Conservation (phyloP, 1,140 invertebrate species). For the Drosophila subobscura region DNA sequence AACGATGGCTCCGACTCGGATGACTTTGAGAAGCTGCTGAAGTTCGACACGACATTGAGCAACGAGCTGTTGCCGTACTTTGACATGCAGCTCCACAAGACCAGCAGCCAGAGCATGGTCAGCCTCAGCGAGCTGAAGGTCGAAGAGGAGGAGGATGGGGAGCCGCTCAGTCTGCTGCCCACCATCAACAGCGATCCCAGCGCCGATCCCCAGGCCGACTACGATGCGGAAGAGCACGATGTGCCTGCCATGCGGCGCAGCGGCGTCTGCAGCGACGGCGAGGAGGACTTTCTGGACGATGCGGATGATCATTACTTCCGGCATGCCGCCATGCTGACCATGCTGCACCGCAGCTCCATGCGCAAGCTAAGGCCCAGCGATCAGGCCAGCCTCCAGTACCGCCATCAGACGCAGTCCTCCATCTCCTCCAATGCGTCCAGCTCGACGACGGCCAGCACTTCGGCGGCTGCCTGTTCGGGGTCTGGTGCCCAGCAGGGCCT, state of each 20-base stretch:
- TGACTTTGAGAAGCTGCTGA: slow-evolving; percentile 81
- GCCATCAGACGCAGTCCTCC: slow-evolving; percentile 80
- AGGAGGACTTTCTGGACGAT: slow-evolving; percentile 77
- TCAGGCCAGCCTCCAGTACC: slow-evolving; percentile 73
- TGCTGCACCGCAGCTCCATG: slow-evolving; percentile 82
- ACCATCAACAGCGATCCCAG: slow-evolving; percentile 78
- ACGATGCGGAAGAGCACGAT: slow-evolving; percentile 36
- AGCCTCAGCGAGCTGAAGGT: slow-evolving; percentile 67
- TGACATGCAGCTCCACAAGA: slow-evolving; percentile 81
- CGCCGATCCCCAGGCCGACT: slow-evolving; percentile 73
- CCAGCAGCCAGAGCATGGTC: slow-evolving; percentile 71
- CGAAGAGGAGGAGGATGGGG: slow-evolving; percentile 54
- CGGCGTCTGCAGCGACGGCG: slow-evolving; percentile 73
- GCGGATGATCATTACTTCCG: slow-evolving; percentile 78
- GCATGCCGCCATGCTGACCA: slow-evolving; percentile 77
- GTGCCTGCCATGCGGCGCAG: slow-evolving; percentile 48
- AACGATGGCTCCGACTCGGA: slow-evolving; percentile 78
- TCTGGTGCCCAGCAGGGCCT: slow-evolving; percentile 61
- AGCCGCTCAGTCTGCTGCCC: slow-evolving; percentile 70
- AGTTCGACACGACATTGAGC: slow-evolving; percentile 77
- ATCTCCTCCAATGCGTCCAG: slow-evolving; percentile 78
- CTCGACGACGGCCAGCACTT: slow-evolving; percentile 79
- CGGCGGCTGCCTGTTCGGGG: slow-evolving; percentile 49
- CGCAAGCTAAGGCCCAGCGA: slow-evolving; percentile 84
- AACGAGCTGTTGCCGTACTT: slow-evolving; percentile 82